Evolutionary conservation across 1,140 invertebrate species (phyloP), one percentile per base, ranked within the genome.

Genomic region (Melipona quadrifasciata): DNA sequence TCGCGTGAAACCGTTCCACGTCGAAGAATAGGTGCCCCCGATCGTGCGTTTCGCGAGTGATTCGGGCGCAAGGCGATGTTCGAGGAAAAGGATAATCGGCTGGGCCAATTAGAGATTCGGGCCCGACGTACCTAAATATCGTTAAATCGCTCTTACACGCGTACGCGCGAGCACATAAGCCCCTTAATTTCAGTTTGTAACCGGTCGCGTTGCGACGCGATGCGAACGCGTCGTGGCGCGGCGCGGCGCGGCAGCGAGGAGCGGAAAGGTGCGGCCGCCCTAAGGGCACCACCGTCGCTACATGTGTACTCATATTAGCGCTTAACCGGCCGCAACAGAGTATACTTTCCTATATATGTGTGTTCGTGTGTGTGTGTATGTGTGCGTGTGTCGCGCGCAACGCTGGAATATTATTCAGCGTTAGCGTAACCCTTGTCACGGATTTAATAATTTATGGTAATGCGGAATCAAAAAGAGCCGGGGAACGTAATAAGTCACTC

Each of bases 111-210:
- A 82, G 61, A 78, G 82, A 55, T 82, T n/a, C 76, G 58, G 31
- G 1, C 34, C 39, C 55, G 47, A 17, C 61, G 67, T 87, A 76
- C 57, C 74, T 67, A 83, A 84, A 87, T 87, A 84, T 87, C 85
- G 82, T 87, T 84, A 84, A 87, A 87, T n/a, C 64, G 31, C 55
- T 72, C 51, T 65, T 82, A 51, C 64, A n/a, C 55, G 71, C 51
- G 67, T 68, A 58, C 21, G 55, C 6, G 19, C 53, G 55, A 57
- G 21, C 79, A 74, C 73, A 70, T 77, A 75, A 70, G 34, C 70
- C n/a, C 67, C 75, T 87, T 87, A 84, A 87, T 87, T 79, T 82
- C 70, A 71, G 76, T 47, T 47, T 75, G 80, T 82, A 79, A 87
- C 57, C 77, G 80, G 70, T 34, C 73, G 64, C 80, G 51, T 83